A percentile compares a stretch with the other conserved stretches of the same genome.
These are phyloP conservation scores for Umimayanthus kanabou DNA, from an alignment of 92 coral and sea anemone species.

Conservation along the genomic window DNA sequence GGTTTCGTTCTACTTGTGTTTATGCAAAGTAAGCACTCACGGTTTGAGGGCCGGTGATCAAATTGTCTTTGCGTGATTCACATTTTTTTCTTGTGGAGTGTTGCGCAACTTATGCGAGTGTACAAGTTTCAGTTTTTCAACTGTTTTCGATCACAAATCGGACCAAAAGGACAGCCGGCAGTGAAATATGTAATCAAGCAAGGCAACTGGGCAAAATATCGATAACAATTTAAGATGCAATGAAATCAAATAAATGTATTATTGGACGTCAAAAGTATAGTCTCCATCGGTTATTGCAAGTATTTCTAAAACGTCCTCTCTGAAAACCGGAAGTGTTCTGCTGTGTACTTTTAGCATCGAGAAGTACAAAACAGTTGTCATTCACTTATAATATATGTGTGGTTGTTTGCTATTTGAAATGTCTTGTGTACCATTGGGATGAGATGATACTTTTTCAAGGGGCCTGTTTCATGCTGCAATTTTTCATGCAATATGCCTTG, in stretches of 20 bases:
- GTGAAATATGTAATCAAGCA: neutral
- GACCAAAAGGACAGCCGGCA: neutral
- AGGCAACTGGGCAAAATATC: neutral
- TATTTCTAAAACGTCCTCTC: too few relatives aligned
- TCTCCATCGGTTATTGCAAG: too few relatives aligned
- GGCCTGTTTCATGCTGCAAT: too few relatives aligned
- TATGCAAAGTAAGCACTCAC: neutral
- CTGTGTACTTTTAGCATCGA: too few relatives aligned
- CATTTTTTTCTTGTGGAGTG: conserved; percentile 1
- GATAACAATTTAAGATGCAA: neutral
- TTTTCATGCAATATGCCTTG: too few relatives aligned
- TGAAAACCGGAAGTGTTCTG: too few relatives aligned
- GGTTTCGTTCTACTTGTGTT: neutral
- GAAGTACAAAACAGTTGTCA: too few relatives aligned
- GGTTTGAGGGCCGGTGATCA: conserved; percentile 10
- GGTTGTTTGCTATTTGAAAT: too few relatives aligned
- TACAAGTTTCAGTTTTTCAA: neutral
- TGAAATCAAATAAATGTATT: neutral
- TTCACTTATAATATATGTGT: too few relatives aligned
- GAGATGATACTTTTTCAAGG: too few relatives aligned
- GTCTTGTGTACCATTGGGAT: too few relatives aligned
- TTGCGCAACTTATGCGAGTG: conserved; percentile 17
- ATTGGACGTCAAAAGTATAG: too few relatives aligned
- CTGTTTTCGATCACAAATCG: neutral
- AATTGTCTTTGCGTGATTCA: conserved; percentile 17